These are phyloP conservation scores for Darevskia nairensis DNA, from an alignment of 2,797 vertebrate genomes.

Conservation along the genomic window DNA sequence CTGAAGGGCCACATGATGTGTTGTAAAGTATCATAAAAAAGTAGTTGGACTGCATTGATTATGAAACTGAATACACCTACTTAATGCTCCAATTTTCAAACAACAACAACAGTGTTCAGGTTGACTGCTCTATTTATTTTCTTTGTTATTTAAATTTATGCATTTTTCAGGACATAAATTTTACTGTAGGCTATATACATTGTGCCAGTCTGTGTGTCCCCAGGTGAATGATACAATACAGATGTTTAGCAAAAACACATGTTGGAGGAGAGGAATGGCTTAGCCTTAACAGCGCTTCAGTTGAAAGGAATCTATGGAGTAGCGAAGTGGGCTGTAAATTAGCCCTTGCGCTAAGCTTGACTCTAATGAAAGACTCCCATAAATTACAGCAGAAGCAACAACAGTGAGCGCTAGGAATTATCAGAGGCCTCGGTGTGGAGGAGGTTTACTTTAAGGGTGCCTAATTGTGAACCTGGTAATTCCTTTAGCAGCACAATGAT, in stretches of 20 bases:
- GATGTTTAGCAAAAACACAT: constrained; percentile 62
- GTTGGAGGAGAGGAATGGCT: constrained; percentile 59
- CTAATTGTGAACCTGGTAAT: constrained; percentile 62
- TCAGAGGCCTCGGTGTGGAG: constrained; percentile 51
- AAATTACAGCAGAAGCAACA: constrained; percentile 62
- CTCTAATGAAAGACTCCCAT: constrained; percentile 63
- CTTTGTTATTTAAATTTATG: not conserved
- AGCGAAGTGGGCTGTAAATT: constrained; percentile 66
- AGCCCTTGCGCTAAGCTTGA: constrained; percentile 61
- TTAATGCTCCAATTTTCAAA: not conserved
- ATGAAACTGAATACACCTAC: not conserved
- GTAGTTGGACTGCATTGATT: constrained; percentile 8
- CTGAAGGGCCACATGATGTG: too few relatives aligned
- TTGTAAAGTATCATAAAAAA: not conserved
- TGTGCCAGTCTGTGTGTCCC: constrained; percentile 25
- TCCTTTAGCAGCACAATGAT: constrained; percentile 61
- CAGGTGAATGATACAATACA: constrained; percentile 53
- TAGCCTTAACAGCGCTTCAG: constrained; percentile 53
- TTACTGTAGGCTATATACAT: constrained; percentile 30
- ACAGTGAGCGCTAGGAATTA: constrained; percentile 49
- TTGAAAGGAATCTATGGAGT: constrained; percentile 65
- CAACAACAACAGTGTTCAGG: constrained; percentile 36
- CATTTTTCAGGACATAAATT: constrained; percentile 44
- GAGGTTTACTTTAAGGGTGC: constrained; percentile 56
- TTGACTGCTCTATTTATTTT: constrained; percentile 37